A percentile compares a stretch with the other conserved stretches of the same genome.
These are phyloP conservation scores for Tuta absoluta DNA, from an alignment of 2,888 invertebrate species.

Conservation along the genomic window DNA sequence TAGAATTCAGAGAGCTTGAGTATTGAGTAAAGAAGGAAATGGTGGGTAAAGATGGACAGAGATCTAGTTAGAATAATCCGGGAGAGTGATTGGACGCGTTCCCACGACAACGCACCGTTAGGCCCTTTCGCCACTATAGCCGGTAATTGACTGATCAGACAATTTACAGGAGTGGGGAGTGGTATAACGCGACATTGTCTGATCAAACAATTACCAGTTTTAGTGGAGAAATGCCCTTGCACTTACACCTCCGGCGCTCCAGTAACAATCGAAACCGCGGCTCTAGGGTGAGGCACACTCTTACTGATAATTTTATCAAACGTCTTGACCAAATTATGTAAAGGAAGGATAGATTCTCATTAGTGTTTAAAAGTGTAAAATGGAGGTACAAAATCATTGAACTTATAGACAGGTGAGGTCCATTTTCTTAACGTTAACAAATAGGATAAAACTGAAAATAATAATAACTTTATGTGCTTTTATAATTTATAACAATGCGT, in stretches of 20 bases:
- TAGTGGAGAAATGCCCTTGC: background rate
- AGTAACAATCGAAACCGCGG: no score
- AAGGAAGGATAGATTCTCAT: no score
- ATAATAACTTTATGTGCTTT: no score
- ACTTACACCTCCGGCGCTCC: background rate
- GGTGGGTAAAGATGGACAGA: slow-evolving; percentile 21
- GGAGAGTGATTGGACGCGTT: slow-evolving; percentile 41
- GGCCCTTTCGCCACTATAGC: slow-evolving; percentile 19
- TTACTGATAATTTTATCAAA: no score
- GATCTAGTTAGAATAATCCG: slow-evolving; percentile 35
- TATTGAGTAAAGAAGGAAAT: slow-evolving; percentile 34
- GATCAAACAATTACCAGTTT: background rate
- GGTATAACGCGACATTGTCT: slow-evolving; percentile 14
- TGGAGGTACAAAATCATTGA: no score
- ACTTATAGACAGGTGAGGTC: no score
- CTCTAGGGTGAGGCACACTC: no score
- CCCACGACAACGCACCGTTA: slow-evolving; percentile 42
- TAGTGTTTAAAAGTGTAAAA: no score
- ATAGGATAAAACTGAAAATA: no score
- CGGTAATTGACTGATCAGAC: slow-evolving; percentile 8
- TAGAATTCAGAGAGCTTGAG: slow-evolving; percentile 21
- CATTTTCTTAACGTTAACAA: no score
- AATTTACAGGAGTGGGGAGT: background rate
- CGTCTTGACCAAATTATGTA: no score
- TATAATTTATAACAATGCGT: no score